Base-by-base conservation (phyloP, 2,797 vertebrate genomes). In the Acipenser oxyrinchus region DNA sequence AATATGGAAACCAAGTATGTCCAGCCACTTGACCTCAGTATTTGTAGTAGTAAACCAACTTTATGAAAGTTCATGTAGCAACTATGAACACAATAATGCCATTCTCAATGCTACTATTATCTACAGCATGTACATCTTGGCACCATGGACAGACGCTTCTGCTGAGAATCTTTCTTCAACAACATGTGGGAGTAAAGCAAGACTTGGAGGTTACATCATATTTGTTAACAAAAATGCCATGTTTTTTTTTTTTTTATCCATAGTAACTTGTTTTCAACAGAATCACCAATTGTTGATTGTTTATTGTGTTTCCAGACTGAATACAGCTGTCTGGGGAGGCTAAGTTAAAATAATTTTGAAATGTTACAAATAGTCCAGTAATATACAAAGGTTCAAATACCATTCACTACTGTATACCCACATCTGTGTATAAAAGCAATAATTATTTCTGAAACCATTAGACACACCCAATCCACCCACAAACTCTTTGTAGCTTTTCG, bases 81-180 rank as follows among this genome's bases (percentile, higher is more conserved):
- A 4, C 23, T 37, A 37, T 37, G 23, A 37, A 11, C 6, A 15
- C 23, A 68, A 63, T 52, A 37, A 12, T 10, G 50, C 66, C 2
- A 37, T 18, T 62, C 60, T 48, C 66, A 55, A 68, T 55, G 60
- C 60, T 55, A 59, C 51, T 51, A 62, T 62, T 68, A 68, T 61
- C 51, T 50, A 18, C 60, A 23, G 48, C 50, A n/a, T n/a, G 60
- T 52, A 7, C 10, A 58, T 11, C 55, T 6, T 58, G 55, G 55
- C 55, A 58, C 9, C 55, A 58, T 13, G 13, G 55, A n/a, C 55
- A 7, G 12, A n/a, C 11, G 11, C 55, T n/a, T 10, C 11, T 6
- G 55, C 55, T 58, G 11, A 58, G 55, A n/a, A 58, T 58, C 2
- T 58, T n/a, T 58, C 51, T 53, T 6, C 11, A 12, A n/a, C 12